Conservation (phyloP, 2,797 vertebrate genomes). For the Mormyrops boulengeri region DNA sequence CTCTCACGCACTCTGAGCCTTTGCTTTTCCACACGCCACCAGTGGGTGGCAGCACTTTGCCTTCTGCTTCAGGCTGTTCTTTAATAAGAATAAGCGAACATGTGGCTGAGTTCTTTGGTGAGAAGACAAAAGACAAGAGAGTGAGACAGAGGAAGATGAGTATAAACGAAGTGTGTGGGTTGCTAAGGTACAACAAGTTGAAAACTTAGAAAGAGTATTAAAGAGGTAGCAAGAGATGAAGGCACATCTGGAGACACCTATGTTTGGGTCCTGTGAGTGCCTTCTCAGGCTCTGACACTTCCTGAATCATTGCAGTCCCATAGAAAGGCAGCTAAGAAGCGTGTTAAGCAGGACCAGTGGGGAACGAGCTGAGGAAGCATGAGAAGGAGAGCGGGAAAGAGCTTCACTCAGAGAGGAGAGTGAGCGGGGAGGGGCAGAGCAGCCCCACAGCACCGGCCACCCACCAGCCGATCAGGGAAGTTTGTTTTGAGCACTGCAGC, state of each 20-base stretch:
- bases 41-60: slow-evolving; percentile 23
- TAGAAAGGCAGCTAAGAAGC: slow-evolving; percentile 34
- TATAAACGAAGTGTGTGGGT: not conserved
- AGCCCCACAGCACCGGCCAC: not conserved
- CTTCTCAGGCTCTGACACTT: slow-evolving; percentile 45
- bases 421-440: not conserved
- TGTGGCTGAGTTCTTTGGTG: not conserved
- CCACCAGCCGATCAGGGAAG: slow-evolving; percentile 31
- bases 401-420: not conserved
- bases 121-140: not conserved
- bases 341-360: not conserved
- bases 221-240: slow-evolving; percentile 17
- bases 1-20: not conserved
- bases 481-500: not conserved
- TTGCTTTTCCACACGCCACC: slow-evolving; percentile 3
- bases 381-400: not conserved
- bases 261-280: slow-evolving; percentile 38
- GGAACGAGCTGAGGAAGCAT: not conserved
- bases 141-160: not conserved
- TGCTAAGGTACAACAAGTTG: not conserved
- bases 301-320: slow-evolving; percentile 42
- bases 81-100: not conserved
- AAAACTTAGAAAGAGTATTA: not conserved
- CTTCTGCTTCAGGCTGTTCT: slow-evolving; percentile 17
- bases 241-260: slow-evolving; percentile 43